phyloP scores from a whole-genome alignment of 1,140 invertebrate genomes.

The Eurosta solidaginis region DNA sequence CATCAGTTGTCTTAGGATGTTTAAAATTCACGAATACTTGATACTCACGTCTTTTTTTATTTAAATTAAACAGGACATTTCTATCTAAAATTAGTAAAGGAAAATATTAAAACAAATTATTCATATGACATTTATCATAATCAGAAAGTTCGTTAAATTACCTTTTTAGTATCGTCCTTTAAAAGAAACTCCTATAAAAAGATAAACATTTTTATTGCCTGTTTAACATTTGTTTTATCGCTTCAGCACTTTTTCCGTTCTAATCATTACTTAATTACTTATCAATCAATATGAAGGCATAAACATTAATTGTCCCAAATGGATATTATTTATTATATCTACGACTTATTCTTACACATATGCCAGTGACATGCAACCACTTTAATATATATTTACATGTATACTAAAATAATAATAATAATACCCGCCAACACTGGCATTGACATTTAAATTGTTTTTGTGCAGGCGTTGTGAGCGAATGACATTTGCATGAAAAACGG shows the following conservation, averaged over 20 bases:
- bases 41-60: too few species aligned
- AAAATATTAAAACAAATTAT: too few species aligned
- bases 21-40: too few species aligned
- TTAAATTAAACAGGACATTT: too few species aligned
- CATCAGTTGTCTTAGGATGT: too few species aligned
- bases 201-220: background rate
- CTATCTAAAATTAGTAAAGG: too few species aligned
- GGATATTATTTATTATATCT: background rate
- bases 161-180: too few species aligned
- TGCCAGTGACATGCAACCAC: too few species aligned
- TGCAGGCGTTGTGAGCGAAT: background rate
- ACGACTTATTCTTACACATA: background rate
- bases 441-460: slow-evolving; percentile 29
- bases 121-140: too few species aligned
- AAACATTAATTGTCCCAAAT: background rate
- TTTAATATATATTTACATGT: too few species aligned
- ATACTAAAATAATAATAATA: background rate
- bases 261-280: slow-evolving; percentile 27
- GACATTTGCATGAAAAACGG: slow-evolving; percentile 18
- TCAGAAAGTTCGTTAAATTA: too few species aligned
- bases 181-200: background rate
- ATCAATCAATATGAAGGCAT: background rate
- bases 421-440: background rate
- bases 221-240: background rate
- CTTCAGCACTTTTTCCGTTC: background rate